These are phyloP conservation scores for Acrocephalus arundinaceus DNA, from an alignment of 2,113 vertebrate genomes.

Conservation along the genomic window DNA sequence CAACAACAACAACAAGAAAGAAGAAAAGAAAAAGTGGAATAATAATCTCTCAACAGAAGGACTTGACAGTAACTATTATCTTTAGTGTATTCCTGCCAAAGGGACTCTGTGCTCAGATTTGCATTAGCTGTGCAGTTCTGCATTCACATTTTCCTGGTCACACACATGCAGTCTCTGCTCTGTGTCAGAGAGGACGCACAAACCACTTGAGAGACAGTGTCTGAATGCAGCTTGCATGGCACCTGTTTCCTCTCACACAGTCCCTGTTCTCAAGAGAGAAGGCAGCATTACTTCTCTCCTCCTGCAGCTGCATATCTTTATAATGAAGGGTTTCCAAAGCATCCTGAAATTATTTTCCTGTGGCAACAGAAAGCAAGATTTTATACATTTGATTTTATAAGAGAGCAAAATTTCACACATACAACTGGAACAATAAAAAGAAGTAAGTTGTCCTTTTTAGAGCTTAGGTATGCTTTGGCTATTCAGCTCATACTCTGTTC, in stretches of 20 bases:
- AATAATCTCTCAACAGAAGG: background rate
- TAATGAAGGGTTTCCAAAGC: background rate
- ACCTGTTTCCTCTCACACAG: background rate
- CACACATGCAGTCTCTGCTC: background rate
- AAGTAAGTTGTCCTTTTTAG: background rate
- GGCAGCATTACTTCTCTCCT: background rate
- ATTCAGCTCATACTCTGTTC: background rate
- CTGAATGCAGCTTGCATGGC: background rate
- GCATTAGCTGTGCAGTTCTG: background rate
- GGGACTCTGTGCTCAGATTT: background rate
- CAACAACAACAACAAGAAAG: background rate
- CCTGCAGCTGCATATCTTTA: slow-evolving; percentile 6
- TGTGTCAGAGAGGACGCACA: background rate
- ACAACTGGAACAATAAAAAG: background rate
- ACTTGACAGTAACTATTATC: background rate
- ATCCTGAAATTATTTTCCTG: background rate
- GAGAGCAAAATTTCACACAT: background rate
- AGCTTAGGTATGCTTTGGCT: background rate
- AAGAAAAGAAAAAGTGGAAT: background rate
- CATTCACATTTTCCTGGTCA: background rate
- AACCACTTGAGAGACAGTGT: background rate
- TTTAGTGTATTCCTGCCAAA: background rate
- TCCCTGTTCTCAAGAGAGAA: background rate
- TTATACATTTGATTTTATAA: background rate
- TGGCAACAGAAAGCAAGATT: background rate